Evolutionary conservation across 2,888 invertebrate genomes (phyloP), one percentile per base, ranked within the genome.

Genomic region (Caenorhabditis sulstoni): DNA sequence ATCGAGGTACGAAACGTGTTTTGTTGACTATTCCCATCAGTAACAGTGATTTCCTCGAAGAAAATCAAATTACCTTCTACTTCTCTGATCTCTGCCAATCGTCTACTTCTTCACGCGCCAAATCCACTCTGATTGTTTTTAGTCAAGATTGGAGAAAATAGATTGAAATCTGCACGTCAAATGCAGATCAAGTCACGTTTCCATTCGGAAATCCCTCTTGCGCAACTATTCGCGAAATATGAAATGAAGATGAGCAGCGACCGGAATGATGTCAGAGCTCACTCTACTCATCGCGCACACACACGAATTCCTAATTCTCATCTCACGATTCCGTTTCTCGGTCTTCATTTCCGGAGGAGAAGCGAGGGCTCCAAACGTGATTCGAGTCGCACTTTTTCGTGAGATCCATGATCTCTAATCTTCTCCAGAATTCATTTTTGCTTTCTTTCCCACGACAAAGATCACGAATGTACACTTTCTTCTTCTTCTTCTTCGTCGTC

Each of bases 221-320:
- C 29, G 29, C 29, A 41, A 41, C 41, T 41, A 3, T 29, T 29
- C 29, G 41, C 11, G 41, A 41, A 14, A 14, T 3, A 41, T 3
- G 41, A 3, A 41, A 41, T 8, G 41, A 41, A 41, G 14, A 29
- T 29, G 29, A 29, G 29, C n/a, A n/a, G n/a, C n/a, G 29, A 29
- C 7, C 4, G 7, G 3, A 7, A 29, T 29, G 29, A 29, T 29
- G 29, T 29, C 29, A 29, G 29, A 7, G 4, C 4, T 3, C 4
- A 3, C 29, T 3, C 29, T 41, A 11, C 14, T 41, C 41, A 37
- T 37, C 37, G 45, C 61, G 23, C 37, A 44, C 37, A 49, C n/a
- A n/a, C n/a, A n/a, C n/a, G 67, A 67, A 67, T 67, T 47, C 67
- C 57, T 67, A 67, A 67, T 67, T 29, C 29, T 29, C 29, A 35